These are phyloP conservation scores for Palythoa grandiflora DNA, from an alignment of 92 coral and sea anemone species.

Conservation along the genomic window DNA sequence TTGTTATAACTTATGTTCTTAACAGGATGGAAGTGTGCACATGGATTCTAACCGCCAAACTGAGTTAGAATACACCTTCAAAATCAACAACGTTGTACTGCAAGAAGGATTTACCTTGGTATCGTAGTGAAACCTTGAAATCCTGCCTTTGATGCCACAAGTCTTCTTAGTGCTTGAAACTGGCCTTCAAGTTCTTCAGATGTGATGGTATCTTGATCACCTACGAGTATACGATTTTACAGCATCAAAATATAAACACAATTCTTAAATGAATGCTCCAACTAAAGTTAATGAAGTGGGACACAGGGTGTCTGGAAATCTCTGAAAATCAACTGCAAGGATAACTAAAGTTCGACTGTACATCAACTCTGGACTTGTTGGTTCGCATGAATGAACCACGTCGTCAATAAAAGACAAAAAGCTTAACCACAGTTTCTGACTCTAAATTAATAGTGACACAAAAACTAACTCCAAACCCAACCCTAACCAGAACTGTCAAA, in stretches of 20 bases:
- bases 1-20: no score
- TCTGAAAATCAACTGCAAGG: neutral
- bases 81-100: neutral
- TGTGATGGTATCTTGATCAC: slow-evolving; percentile 86
- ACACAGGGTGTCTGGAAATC: neutral
- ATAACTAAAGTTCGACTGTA: no score
- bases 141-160: slow-evolving; percentile 98
- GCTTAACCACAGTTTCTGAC: no score
- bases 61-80: neutral
- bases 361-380: no score
- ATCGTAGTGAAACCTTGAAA: slow-evolving; percentile 94
- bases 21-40: neutral
- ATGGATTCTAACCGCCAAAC: neutral
- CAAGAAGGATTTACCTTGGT: slow-evolving; percentile 68
- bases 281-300: neutral
- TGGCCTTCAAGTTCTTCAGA: slow-evolving; percentile 92
- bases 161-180: slow-evolving; percentile 94
- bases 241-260: neutral
- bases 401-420: no score
- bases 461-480: no score
- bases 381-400: no score
- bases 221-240: slow-evolving; percentile 31
- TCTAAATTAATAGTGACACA: no score
- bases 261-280: neutral
- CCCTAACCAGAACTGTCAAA: no score